phyloP scores from a whole-genome alignment of 2,888 invertebrate genomes.

The Trissolcus japonicus region DNA sequence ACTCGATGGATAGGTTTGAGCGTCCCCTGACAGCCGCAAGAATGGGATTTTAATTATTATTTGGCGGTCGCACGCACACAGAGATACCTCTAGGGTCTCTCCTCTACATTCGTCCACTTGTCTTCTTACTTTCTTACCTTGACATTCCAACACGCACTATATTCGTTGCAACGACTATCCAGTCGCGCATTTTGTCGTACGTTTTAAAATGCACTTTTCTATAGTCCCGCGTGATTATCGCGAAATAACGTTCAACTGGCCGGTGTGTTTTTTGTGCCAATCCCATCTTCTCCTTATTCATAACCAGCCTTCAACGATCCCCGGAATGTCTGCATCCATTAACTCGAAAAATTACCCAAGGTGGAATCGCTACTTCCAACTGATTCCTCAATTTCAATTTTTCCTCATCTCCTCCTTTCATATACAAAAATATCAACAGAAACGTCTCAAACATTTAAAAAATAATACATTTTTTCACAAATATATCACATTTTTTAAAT shows the following conservation, averaged over 20 bases:
- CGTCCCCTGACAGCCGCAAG: constrained; percentile 30
- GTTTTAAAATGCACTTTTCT: constrained; percentile 48
- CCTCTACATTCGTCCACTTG: constrained; percentile 36
- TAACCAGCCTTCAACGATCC: not conserved
- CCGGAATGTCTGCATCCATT: too few species aligned
- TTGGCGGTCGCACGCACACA: constrained; percentile 49
- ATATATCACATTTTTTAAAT: too few species aligned
- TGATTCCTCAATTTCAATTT: too few species aligned
- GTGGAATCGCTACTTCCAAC: too few species aligned
- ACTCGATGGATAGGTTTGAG: constrained; percentile 10
- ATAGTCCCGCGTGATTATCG: constrained; percentile 20
- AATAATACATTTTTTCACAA: too few species aligned
- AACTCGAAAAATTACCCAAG: too few species aligned
- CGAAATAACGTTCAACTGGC: constrained; percentile 13
- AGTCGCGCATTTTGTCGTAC: constrained; percentile 39
- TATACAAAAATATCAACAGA: too few species aligned
- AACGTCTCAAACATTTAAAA: too few species aligned
- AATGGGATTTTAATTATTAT: constrained; percentile 57
- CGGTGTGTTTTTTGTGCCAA: constrained; percentile 7
- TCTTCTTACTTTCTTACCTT: constrained; percentile 58
- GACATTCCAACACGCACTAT: constrained; percentile 61
- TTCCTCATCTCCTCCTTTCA: too few species aligned
- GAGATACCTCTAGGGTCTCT: constrained; percentile 24
- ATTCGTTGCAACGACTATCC: constrained; percentile 43
- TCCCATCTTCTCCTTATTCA: constrained; percentile 9